Conservation (phyloP, 2,113 vertebrate species). For the Felis catus region DNA sequence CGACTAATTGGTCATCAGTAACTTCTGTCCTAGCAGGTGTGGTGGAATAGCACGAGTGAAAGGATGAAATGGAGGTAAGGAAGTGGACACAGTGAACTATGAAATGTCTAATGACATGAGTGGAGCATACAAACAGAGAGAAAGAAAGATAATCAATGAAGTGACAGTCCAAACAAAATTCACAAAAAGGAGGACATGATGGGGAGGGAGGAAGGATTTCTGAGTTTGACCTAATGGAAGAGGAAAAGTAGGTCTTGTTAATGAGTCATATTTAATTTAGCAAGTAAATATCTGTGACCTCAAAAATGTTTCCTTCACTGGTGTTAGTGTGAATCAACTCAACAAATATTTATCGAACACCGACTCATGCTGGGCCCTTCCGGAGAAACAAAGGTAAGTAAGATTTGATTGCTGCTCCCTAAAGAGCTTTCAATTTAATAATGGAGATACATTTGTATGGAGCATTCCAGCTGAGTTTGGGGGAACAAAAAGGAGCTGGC, state of each 20-base stretch:
- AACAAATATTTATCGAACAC: background rate
- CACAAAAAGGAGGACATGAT: background rate
- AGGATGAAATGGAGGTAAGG: conserved; percentile 71
- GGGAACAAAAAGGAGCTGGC: background rate
- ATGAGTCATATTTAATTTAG: background rate
- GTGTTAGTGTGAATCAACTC: background rate
- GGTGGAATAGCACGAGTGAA: conserved; percentile 76
- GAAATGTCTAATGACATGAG: background rate
- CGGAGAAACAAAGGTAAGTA: background rate
- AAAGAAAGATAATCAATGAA: background rate
- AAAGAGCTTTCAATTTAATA: background rate
- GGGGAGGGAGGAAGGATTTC: background rate
- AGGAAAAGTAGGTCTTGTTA: conserved; percentile 14
- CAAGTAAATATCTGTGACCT: conserved; percentile 22
- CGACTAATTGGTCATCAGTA: background rate
- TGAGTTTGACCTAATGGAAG: background rate
- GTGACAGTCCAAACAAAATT: background rate
- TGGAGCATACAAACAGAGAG: background rate
- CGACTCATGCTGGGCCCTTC: background rate
- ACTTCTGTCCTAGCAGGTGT: background rate
- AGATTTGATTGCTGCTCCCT: background rate
- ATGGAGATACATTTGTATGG: background rate
- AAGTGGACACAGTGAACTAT: conserved; percentile 59
- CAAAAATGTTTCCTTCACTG: background rate
- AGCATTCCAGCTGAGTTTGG: background rate